These are phyloP conservation scores for Brachylomia viminalis DNA, from an alignment of 2,888 invertebrate genomes.

Conservation along the genomic window DNA sequence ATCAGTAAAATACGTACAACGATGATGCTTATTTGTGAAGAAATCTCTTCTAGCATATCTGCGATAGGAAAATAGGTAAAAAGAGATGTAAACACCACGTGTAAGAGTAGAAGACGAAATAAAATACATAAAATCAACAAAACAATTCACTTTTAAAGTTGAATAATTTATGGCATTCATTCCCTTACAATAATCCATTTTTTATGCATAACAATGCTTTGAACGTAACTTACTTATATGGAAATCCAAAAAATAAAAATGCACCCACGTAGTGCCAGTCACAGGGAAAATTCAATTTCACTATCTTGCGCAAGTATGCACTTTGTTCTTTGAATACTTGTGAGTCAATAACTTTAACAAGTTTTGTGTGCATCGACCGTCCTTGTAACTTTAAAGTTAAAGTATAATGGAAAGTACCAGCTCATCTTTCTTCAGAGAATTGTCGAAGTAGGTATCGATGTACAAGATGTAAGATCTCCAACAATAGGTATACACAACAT, in stretches of 20 bases:
- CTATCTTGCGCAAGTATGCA: constrained; percentile 17
- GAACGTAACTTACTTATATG: neutral
- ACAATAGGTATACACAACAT: no score
- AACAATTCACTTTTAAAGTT: no score
- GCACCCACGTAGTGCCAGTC: neutral
- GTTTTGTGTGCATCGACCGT: constrained; percentile 21
- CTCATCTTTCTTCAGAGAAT: no score
- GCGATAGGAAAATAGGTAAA: neutral
- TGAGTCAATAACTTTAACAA: constrained; percentile 40
- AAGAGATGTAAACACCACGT: neutral
- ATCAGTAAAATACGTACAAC: no score
- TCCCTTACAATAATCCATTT: neutral
- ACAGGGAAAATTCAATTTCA: constrained; percentile 24
- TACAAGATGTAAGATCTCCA: no score
- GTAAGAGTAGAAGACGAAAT: neutral
- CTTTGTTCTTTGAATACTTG: constrained; percentile 42
- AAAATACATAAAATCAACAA: no score
- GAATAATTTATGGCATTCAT: no score
- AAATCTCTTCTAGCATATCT: neutral
- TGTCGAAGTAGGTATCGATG: neutral
- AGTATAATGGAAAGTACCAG: constrained; percentile 13
- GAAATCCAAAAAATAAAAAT: neutral
- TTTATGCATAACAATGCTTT: neutral
- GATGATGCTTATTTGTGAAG: no score
- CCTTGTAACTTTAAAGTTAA: constrained; percentile 18